phyloP scores from a whole-genome alignment of 1,140 invertebrate species.

The Orchestia grillus region DNA sequence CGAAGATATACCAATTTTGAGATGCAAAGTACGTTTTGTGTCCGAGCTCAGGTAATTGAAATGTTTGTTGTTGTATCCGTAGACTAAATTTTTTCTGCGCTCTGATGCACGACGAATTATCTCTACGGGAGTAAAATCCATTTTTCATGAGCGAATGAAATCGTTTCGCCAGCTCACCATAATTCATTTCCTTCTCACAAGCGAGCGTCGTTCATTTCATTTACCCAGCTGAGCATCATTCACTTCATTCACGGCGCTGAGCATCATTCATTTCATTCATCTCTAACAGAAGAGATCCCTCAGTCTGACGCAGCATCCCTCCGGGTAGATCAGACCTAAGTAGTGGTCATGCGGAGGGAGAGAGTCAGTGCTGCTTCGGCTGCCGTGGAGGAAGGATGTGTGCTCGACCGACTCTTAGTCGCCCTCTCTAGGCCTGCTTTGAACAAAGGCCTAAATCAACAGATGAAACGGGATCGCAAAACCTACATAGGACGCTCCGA shows the following conservation, averaged over 20 bases:
- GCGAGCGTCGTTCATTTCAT: background rate
- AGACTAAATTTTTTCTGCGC: too few species aligned
- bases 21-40: too few species aligned
- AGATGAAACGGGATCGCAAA: background rate
- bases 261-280: conserved; percentile 1
- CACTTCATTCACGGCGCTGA: background rate
- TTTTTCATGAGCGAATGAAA: too few species aligned
- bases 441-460: background rate
- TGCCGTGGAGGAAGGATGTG: background rate
- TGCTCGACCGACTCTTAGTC: background rate
- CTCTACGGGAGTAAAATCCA: too few species aligned
- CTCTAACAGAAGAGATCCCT: background rate
- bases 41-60: too few species aligned
- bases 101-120: too few species aligned
- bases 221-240: background rate
- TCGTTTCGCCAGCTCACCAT: too few species aligned
- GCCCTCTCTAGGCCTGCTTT: background rate
- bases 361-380: background rate
- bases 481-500: too few species aligned
- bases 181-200: background rate
- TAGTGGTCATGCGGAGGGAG: background rate
- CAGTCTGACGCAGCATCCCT: too few species aligned
- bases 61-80: too few species aligned
- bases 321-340: background rate
- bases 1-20: too few species aligned